Percentiles rank a stretch among this genome's conserved stretches.
Evolutionary conservation across 2,888 invertebrate species (phyloP).

Genomic region (Nomada hirtipes): DNA sequence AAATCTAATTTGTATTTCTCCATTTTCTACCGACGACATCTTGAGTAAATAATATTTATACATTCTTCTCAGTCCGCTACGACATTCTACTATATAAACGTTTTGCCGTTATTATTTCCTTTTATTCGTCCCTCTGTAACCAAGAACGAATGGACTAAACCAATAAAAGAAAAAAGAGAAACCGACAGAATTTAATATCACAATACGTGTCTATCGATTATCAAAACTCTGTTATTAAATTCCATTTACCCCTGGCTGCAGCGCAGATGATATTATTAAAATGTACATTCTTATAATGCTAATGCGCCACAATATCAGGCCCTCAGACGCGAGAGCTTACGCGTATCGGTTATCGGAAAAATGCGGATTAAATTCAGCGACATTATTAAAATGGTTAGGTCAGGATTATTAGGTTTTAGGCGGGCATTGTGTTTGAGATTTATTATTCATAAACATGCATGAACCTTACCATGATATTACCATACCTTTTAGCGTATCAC

Average conservation of each 20-base stretch:
- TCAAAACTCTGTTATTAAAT: constrained; percentile 46
- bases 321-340: constrained; percentile 41
- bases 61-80: too few species aligned
- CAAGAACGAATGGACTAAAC: too few species aligned
- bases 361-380: constrained; percentile 52
- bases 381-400: constrained; percentile 56
- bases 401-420: constrained; percentile 38
- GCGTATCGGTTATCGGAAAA: constrained; percentile 65
- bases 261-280: constrained; percentile 35
- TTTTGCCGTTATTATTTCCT: too few species aligned
- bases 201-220: not conserved
- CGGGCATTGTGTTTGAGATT: not conserved
- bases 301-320: constrained; percentile 27
- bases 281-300: constrained; percentile 45
- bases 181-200: constrained; percentile 11
- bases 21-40: too few species aligned
- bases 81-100: too few species aligned
- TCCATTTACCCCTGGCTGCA: constrained; percentile 9
- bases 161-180: not conserved
- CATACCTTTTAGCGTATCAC: not conserved
- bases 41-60: too few species aligned
- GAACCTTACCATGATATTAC: constrained; percentile 5
- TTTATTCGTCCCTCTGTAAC: too few species aligned
- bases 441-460: constrained; percentile 23
- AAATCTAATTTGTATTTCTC: too few species aligned